phyloP scores from a whole-genome alignment of 2,797 vertebrate species.

The Acanthornis magna region DNA sequence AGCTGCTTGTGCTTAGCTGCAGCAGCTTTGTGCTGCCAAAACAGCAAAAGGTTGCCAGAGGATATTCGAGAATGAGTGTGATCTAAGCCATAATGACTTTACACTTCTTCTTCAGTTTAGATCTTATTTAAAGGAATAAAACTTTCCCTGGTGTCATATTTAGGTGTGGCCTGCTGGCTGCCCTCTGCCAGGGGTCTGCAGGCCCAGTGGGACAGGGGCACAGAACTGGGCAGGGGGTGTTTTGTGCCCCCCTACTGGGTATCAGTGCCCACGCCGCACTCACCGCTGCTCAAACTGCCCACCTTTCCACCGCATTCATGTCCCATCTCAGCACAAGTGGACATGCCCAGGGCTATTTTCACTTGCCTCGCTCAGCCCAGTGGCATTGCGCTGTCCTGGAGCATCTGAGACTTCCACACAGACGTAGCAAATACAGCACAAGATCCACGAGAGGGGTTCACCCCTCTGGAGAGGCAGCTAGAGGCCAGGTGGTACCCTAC shows the following conservation, averaged over 20 bases:
- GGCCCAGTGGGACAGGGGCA: neutral
- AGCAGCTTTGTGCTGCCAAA: conserved; percentile 3
- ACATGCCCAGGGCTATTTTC: neutral
- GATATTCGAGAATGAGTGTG: conserved; percentile 17
- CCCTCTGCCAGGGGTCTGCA: neutral
- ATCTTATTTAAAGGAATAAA: neutral
- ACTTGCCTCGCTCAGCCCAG: neutral
- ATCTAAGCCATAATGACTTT: conserved; percentile 37
- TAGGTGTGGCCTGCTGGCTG: neutral
- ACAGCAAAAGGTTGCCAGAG: conserved; percentile 5
- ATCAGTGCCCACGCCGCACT: neutral
- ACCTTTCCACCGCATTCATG: neutral
- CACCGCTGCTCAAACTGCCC: neutral
- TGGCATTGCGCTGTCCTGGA: neutral
- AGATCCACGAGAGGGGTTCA: neutral
- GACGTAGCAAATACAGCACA: neutral
- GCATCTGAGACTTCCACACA: neutral
- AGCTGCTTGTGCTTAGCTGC: neutral
- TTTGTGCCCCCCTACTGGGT: neutral
- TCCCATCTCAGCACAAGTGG: neutral
- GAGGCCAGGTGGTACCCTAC: neutral
- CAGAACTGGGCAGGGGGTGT: neutral
- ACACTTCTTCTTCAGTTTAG: conserved; percentile 11
- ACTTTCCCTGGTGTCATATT: neutral
- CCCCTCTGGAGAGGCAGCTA: neutral